Percentiles rank a stretch among this genome's conserved stretches.
These are phyloP conservation scores for Phrynosoma blainvillii DNA, from an alignment of 2,113 vertebrate genomes.

Conservation along the genomic window DNA sequence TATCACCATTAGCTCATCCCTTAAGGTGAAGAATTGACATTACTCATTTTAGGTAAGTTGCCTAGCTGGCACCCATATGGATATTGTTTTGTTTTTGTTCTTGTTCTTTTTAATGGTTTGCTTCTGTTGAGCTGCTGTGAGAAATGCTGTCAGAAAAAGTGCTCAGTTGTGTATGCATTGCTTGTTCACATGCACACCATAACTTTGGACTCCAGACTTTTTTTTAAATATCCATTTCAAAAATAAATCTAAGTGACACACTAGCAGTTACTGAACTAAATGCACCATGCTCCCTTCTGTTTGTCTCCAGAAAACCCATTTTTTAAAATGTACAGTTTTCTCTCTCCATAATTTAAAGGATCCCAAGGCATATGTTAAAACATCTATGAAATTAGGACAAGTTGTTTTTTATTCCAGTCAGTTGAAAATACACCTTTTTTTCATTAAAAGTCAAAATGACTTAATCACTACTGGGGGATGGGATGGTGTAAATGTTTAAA, in stretches of 20 bases:
- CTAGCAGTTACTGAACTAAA: slow-evolving; percentile 42
- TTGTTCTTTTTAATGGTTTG: neutral
- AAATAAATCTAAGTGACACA: slow-evolving; percentile 12
- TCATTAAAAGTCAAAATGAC: slow-evolving; percentile 53
- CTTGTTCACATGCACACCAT: accelerated
- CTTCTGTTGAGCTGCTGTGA: neutral
- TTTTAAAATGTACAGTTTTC: slow-evolving; percentile 74
- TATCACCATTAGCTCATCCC: neutral
- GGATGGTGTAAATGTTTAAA: slow-evolving; percentile 50
- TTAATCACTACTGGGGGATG: slow-evolving; percentile 52
- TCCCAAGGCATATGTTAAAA: slow-evolving; percentile 76
- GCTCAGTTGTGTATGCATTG: neutral
- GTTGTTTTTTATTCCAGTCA: slow-evolving; percentile 46
- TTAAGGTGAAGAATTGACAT: neutral
- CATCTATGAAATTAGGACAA: slow-evolving; percentile 55
- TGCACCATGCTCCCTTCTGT: slow-evolving; percentile 48
- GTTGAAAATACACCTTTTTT: slow-evolving; percentile 51
- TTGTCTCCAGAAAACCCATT: slow-evolving; percentile 61
- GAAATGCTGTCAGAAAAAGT: neutral
- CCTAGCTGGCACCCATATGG: too few species aligned
- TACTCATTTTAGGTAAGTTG: neutral
- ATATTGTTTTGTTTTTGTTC: neutral
- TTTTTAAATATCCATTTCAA: slow-evolving; percentile 19
- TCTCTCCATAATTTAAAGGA: slow-evolving; percentile 54
- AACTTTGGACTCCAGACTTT: neutral